A percentile compares a stretch with the other conserved stretches of the same genome.
Evolutionary conservation across 2,113 vertebrate species (phyloP).

Genomic region (Chrysemys picta): DNA sequence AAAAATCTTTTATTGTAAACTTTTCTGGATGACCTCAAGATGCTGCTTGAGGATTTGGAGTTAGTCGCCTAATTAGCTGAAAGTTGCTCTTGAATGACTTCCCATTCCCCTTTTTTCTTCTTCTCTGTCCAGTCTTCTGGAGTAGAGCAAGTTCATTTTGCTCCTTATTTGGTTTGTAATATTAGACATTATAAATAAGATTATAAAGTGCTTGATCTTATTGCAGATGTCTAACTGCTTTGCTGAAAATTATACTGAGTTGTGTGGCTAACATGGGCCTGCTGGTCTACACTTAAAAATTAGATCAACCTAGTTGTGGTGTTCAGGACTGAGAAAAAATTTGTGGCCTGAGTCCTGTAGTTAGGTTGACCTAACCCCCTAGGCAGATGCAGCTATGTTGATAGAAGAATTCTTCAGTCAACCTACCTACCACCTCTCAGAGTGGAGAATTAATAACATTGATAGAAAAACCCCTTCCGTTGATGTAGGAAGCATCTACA

Average conservation of each 20-base stretch:
- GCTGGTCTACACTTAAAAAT: no score
- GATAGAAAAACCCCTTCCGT: no score
- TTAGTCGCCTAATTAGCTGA: constrained; percentile 29
- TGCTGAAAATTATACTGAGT: not conserved
- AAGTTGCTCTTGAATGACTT: constrained; percentile 4
- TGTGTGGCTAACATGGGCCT: not conserved
- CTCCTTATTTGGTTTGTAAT: not conserved
- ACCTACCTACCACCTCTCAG: no score
- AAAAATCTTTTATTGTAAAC: no score
- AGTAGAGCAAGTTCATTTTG: constrained; percentile 2
- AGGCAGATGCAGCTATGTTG: no score
- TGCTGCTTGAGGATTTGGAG: not conserved
- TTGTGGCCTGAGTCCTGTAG: no score
- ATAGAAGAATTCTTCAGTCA: no score
- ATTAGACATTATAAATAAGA: not conserved
- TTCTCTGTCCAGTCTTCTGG: not conserved
- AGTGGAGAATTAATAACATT: no score
- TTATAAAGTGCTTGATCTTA: not conserved
- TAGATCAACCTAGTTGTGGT: no score
- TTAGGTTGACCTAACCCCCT: no score
- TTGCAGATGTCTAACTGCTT: not conserved
- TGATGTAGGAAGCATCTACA: no score
- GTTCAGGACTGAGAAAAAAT: no score
- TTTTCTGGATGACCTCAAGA: not conserved
- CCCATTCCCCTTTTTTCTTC: not conserved